Evolutionary conservation across 1,140 invertebrate species (phyloP), one percentile per base, ranked within the genome.

Genomic region (Ceratina australensis): DNA sequence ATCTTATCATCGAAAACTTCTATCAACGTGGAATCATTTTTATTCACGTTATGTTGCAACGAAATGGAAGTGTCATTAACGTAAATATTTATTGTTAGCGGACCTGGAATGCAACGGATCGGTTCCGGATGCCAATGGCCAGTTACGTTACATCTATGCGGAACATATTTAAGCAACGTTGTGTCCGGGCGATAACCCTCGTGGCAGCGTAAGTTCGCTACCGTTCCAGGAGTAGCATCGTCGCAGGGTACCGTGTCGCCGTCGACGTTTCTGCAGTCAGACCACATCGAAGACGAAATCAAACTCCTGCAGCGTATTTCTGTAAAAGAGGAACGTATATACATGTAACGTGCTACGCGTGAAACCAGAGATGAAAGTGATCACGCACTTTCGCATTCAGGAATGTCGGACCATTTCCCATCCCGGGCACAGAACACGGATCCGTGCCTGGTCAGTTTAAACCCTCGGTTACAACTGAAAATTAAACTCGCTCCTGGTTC

Each of bases 41-140:
- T 72, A 20, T 66, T 0, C 15, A 57, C 10, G 52, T 49, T 20
- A 18, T 50, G 54, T 24, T 78, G 24, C 0, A 64, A 33, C 20
- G 15, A 57, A 1, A 86, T 8, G 18, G 84, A 49, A 33, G 66
- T 75, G 8, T 85, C 79, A 20, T 89, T 84, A 83, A 90, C 42
- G 66, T 85, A 57, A 82, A 92, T 73, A 86, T 89, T 89, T 68
- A 90, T 80, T 54, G 49, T 79, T 61, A 78, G 28, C 87, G 86
- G 86, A 92, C 91, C 91, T 92, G 91, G 87, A 63, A 91, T 33
- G 49, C 91, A 92, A 77, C 42, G 73, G 57, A 92, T 90, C 56
- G 91, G 91, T 3, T 88, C 69, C 13, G 91, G 90, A 18, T 88
- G 86, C 91, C 91, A 92, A 42, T 88, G 12, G 24, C 91, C 91